Percentiles rank a stretch among this genome's conserved stretches.
phyloP scores from a whole-genome alignment of 2,888 invertebrate genomes.

The Hirtodrosophila alboralis region DNA sequence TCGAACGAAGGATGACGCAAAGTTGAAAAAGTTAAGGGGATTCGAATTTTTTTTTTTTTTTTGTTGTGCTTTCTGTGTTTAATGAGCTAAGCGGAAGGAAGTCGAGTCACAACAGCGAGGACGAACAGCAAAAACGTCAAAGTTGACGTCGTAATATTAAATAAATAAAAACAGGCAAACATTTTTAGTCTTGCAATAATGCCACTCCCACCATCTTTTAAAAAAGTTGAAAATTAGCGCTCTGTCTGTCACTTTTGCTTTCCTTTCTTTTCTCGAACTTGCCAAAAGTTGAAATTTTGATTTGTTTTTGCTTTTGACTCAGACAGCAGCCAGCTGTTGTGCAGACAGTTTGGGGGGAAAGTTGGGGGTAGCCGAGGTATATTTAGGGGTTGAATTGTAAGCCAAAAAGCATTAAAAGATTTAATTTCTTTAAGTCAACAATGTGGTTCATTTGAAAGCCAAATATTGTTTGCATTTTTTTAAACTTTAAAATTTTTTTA shows the following conservation, averaged over 20 bases:
- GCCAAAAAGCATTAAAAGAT: conserved; percentile 40
- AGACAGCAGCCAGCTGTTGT: conserved; percentile 49
- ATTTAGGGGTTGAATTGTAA: conserved; percentile 11
- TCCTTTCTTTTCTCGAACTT: conserved; percentile 26
- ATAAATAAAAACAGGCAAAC: conserved; percentile 66
- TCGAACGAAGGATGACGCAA: conserved; percentile 14
- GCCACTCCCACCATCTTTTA: neutral
- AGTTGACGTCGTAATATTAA: conserved; percentile 67
- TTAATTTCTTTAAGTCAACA: conserved; percentile 61
- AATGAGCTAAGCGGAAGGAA: conserved; percentile 82
- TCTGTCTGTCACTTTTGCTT: conserved; percentile 72
- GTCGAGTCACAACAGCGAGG: conserved; percentile 67
- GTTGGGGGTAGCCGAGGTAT: conserved; percentile 3
- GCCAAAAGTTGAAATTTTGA: conserved; percentile 51
- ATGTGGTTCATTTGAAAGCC: conserved; percentile 7
- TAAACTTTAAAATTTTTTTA: no score
- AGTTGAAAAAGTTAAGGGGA: conserved; percentile 35
- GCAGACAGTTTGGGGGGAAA: conserved; percentile 21
- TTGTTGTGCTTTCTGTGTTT: conserved; percentile 59
- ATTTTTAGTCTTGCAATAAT: conserved; percentile 46
- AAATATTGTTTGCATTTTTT: no score
- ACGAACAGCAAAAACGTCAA: conserved; percentile 53
- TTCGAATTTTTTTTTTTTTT: neutral
- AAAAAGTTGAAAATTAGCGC: conserved; percentile 75
- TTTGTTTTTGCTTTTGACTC: conserved; percentile 42